A percentile compares a stretch with the other conserved stretches of the same genome.
Evolutionary conservation across 2,797 vertebrate species (phyloP).

Genomic region (Pangasius mekongensis): DNA sequence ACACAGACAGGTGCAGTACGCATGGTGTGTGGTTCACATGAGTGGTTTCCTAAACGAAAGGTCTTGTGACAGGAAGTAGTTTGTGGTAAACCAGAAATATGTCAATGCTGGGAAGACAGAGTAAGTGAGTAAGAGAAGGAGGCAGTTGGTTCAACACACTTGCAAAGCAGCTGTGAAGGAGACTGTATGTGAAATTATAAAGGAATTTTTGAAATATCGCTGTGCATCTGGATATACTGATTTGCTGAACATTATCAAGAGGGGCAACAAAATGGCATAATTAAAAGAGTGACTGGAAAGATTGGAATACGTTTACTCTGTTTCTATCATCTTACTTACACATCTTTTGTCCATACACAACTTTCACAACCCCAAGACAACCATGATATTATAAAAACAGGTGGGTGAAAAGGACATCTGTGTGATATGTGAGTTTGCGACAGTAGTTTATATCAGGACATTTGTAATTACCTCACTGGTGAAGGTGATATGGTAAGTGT

Average conservation of each 20-base stretch:
- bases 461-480: conserved; percentile 73
- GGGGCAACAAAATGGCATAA: not conserved
- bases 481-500: conserved; percentile 80
- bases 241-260: not conserved
- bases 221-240: not conserved
- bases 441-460: not conserved
- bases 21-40: conserved; percentile 4
- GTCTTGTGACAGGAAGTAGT: conserved; percentile 17
- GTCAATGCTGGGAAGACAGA: not conserved
- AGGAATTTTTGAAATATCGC: not conserved
- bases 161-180: not conserved
- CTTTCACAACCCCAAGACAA: not conserved
- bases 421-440: not conserved
- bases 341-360: not conserved
- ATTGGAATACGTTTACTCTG: not conserved
- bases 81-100: conserved; percentile 36
- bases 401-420: not conserved
- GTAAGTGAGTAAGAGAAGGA: not conserved
- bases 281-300: not conserved
- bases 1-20: not conserved
- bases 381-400: not conserved
- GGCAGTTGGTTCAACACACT: not conserved
- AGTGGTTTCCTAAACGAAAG: not conserved
- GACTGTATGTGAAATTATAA: not conserved
- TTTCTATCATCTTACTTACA: no score